Percentiles rank a stretch among this genome's conserved stretches.
phyloP scores from a whole-genome alignment of 2,113 vertebrate genomes.

The Ptilonorhynchus violaceus region DNA sequence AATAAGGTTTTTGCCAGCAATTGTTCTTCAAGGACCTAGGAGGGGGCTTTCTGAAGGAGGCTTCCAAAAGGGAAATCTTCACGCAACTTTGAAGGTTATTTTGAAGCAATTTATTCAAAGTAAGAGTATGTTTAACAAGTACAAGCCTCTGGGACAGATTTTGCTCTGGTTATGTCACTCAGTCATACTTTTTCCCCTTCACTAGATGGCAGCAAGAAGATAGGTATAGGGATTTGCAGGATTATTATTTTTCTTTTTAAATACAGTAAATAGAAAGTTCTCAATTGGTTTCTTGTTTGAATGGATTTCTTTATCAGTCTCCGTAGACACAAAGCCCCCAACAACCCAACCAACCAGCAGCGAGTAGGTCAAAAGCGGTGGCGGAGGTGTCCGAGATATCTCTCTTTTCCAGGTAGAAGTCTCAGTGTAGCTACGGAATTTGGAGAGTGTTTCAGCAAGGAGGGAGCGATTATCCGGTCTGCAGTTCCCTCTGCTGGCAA shows the following conservation, averaged over 20 bases:
- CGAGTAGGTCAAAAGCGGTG: background rate
- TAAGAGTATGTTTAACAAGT: background rate
- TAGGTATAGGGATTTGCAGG: background rate
- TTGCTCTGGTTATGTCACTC: background rate
- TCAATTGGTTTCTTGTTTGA: background rate
- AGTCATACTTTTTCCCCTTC: background rate
- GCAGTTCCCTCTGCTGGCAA: constrained; percentile 55
- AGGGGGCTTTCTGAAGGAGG: background rate
- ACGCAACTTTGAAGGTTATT: background rate
- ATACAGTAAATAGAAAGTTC: background rate
- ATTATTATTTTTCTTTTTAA: background rate
- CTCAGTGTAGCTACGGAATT: fast-evolving
- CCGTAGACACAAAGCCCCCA: background rate
- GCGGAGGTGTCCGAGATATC: background rate
- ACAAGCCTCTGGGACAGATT: background rate
- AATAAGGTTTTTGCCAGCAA: background rate
- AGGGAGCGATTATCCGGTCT: background rate
- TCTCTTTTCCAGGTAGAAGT: background rate
- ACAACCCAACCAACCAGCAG: background rate
- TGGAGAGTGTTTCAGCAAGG: fast-evolving
- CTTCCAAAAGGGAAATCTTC: background rate
- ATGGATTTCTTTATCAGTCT: background rate
- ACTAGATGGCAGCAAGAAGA: constrained; percentile 61
- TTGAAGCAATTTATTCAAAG: background rate
- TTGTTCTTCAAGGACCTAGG: too few species aligned